Conservation (phyloP, 2,797 vertebrate species). For the Betta splendens region DNA sequence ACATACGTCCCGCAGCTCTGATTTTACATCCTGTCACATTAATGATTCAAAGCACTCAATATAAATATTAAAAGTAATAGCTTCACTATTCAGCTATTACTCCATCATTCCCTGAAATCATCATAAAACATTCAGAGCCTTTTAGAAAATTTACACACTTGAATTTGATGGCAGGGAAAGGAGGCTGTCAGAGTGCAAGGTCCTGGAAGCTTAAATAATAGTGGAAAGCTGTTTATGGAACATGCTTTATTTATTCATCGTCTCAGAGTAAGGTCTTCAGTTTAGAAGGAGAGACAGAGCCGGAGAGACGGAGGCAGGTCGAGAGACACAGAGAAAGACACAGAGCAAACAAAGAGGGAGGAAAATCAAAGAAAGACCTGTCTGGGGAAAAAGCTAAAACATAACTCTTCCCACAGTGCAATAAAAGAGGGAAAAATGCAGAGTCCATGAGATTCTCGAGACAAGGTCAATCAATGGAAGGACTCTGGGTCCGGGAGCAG, state of each 20-base stretch:
- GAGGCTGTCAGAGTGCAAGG: conserved; percentile 89
- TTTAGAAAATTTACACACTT: conserved; percentile 99
- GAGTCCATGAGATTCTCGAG: conserved; percentile 89
- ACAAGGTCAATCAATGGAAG: conserved; percentile 98
- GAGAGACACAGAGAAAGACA: conserved; percentile 49
- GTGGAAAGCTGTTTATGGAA: conserved; percentile 98
- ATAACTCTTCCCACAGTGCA: conserved; percentile 91
- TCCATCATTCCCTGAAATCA: conserved; percentile 98
- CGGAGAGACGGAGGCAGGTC: conserved; percentile 39
- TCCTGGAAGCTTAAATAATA: conserved; percentile 95
- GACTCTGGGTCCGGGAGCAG: conserved; percentile 88
- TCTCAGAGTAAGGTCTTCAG: conserved; percentile 89
- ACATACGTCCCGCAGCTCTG: conserved; percentile 94
- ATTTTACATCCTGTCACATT: conserved; percentile 99
- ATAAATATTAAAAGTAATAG: conserved; percentile 99
- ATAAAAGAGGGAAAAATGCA: conserved; percentile 73
- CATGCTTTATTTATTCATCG: conserved; percentile 99
- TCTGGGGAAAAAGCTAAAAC: conserved; percentile 85
- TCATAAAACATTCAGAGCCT: conserved; percentile 99
- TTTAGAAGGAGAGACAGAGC: conserved; percentile 84
- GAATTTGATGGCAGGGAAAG: conserved; percentile 93
- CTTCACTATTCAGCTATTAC: conserved; percentile 99
- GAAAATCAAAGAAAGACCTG: conserved; percentile 90
- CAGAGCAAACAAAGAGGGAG: conserved; percentile 30
- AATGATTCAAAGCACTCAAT: conserved; percentile 99